These are phyloP conservation scores for Lithobates pipiens DNA, from an alignment of 2,797 vertebrate genomes.

Conservation along the genomic window DNA sequence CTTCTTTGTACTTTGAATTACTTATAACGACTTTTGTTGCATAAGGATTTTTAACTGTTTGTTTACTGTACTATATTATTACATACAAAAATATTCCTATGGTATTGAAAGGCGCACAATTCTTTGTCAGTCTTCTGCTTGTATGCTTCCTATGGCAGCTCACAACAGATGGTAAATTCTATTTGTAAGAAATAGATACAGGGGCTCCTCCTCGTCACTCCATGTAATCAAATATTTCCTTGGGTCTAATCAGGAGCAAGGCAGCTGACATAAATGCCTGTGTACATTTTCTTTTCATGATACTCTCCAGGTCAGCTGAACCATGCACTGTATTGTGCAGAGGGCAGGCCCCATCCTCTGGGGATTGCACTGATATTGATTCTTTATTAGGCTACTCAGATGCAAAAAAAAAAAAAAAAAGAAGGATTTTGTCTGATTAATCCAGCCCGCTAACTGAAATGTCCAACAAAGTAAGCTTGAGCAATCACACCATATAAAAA, in stretches of 20 bases:
- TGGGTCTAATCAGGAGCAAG: constrained; percentile 67
- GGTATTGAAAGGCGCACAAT: background rate
- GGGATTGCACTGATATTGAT: constrained; percentile 82
- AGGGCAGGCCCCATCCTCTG: constrained; percentile 66
- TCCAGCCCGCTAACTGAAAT: constrained; percentile 68
- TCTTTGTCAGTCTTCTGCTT: background rate
- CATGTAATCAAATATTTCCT: constrained; percentile 70
- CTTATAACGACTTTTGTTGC: no score
- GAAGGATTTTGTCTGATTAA: constrained; percentile 72
- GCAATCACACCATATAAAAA: background rate
- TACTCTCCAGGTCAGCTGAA: constrained; percentile 68
- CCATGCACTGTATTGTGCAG: constrained; percentile 64
- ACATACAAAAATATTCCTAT: no score
- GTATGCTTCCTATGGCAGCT: constrained; percentile 17
- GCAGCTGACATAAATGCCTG: constrained; percentile 69
- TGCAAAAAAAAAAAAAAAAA: constrained; percentile 68
- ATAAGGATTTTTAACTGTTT: no score
- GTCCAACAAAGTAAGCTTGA: constrained; percentile 55
- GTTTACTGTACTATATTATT: no score
- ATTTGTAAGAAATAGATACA: constrained; percentile 59
- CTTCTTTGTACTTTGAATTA: no score
- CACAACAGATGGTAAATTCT: constrained; percentile 64
- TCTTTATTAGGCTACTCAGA: constrained; percentile 80
- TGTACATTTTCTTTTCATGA: constrained; percentile 68
- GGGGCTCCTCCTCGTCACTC: constrained; percentile 55